Base-by-base conservation (phyloP, 2,888 invertebrate genomes). In the Calameuta pallipes region DNA sequence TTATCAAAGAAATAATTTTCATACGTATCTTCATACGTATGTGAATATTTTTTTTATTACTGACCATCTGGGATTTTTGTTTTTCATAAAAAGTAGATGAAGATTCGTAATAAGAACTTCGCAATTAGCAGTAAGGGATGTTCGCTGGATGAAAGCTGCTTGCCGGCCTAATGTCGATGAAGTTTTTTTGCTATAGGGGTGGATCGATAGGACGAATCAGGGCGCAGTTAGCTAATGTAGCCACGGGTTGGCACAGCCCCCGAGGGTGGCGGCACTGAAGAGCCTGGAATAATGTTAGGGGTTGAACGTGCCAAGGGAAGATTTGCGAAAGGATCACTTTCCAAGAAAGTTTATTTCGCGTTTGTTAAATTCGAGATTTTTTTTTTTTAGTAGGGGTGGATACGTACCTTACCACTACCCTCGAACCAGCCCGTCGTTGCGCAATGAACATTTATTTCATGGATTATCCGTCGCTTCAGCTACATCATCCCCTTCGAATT, bases 171-270 rank as follows among this genome's bases (percentile, higher is more conserved):
- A 87, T 87, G 84, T 83, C 82, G 82, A 80, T 81, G 83, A 85
- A 87, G 85, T 86, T 86, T 83, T 82, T 83, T 84, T 86, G 84
- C 87, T 88, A 88, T 85, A 85, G 56, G 56, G 56, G 56, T 85
- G 85, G 85, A 89, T 89, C 88, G 85, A 87, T 89, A 85, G 83
- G 85, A 80, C 88, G 90, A 89, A 90, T 89, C 89, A 89, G 90
- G 86, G 85, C 87, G 85, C 87, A 87, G 89, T 90, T 90, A 90
- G 87, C 87, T 90, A 90, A 90, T 90, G 87, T 88, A 85, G 84
- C 85, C 81, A 82, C 83, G 85, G 83, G 85, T 82, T 83, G 85
- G 85, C 83, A 89, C 89, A 85, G 85, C 89, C 87, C 89, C 85
- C 88, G 80, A 81, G 89, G 87, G 90, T 56, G 85, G 83, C 84